Conservation (phyloP, 1,140 invertebrate species). For the Bombyx mori region DNA sequence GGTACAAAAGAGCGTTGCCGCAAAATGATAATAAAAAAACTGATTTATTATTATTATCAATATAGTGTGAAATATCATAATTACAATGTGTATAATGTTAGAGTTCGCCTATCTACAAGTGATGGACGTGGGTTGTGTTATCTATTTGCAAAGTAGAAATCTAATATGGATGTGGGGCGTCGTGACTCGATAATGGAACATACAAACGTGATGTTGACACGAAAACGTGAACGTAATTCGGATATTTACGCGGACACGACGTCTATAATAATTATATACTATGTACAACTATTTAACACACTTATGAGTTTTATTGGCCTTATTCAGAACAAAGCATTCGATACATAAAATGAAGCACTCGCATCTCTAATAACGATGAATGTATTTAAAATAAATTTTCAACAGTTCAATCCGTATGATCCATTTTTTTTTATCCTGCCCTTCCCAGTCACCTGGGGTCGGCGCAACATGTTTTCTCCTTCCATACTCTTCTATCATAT, state of each 20-base stretch:
- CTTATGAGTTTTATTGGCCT: neutral
- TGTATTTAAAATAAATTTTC: no score
- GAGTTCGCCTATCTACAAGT: neutral
- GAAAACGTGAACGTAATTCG: slow-evolving; percentile 26
- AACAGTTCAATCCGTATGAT: no score
- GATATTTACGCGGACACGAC: slow-evolving; percentile 14
- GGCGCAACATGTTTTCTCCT: no score
- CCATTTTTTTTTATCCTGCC: no score
- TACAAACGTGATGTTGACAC: slow-evolving; percentile 27
- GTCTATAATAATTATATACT: slow-evolving; percentile 6
- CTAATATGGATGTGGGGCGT: slow-evolving; percentile 30
- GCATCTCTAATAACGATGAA: no score
- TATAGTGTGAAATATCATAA: neutral
- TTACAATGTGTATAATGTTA: no score
- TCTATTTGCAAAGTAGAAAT: slow-evolving; percentile 27
- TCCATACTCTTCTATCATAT: no score
- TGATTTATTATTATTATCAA: no score
- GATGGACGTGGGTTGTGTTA: slow-evolving; percentile 18
- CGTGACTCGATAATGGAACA: slow-evolving; percentile 31
- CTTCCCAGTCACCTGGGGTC: no score
- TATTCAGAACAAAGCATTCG: neutral
- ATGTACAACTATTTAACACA: neutral
- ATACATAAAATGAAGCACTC: neutral
- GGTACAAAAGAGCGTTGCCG: no score
- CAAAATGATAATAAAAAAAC: no score